Base-by-base conservation (phyloP, 2,888 invertebrate species). In the Ochropleura plecta region DNA sequence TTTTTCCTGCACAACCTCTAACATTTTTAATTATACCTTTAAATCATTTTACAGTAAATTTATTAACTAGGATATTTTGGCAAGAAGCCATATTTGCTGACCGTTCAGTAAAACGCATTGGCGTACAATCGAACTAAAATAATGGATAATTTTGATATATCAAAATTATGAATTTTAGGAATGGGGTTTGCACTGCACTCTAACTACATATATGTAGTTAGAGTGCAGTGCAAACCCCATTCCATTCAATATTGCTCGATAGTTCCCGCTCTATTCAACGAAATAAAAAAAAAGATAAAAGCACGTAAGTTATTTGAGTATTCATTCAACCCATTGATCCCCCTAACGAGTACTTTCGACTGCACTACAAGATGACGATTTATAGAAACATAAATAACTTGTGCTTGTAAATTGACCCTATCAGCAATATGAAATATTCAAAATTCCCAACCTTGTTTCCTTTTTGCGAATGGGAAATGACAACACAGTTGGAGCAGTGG, bases 281-380 rank as follows among this genome's bases (percentile, higher is more conserved):
- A 55, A 60, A n/a, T n/a, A 5, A 12, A 12, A 57, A 83, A 67
- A 65, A 71, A 64, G 10, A 73, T 10, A 20, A 69, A 60, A 10
- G 10, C 12, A 20, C 18, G 8, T 55, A 60, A 55, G 48, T 59
- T 62, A 65, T 57, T 71, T 49, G 20, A 60, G 55, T 68, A 84
- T 53, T 51, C 51, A 76, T 76, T 69, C 63, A 66, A 53, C 9
- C 62, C 46, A 84, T 70, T 74, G 48, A 76, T 78, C 46, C 20
- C 20, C 46, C 10, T 63, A 60, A 18, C 63, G 57, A 55, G 40
- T 71, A 62, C 57, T 63, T 12, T 63, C 49, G 55, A 70, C 10
- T 10, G 8, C 9, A 44, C 30, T 30, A 30, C 30, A 30, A 30
- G 30, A 30, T 30, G 3, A 30, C 30, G 30, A 30, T 30, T 30